Evolutionary conservation across 2,113 vertebrate genomes (phyloP).

Genomic region (Bolborhynchus lineola): DNA sequence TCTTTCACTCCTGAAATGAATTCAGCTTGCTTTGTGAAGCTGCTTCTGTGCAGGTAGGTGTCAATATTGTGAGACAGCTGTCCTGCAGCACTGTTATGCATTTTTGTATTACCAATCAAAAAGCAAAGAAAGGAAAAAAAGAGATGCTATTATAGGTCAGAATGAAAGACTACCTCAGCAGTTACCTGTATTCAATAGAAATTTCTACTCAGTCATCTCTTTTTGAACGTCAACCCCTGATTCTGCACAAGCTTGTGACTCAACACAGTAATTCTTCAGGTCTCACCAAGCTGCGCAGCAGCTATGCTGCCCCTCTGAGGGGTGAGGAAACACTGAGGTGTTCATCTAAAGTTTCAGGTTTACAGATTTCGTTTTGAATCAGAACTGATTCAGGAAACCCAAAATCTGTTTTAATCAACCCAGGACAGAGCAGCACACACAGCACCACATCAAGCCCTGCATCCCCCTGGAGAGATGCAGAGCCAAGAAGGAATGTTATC

Average conservation of each 20-base stretch:
- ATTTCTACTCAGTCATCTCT: background rate
- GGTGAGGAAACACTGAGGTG: background rate
- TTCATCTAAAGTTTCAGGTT: background rate
- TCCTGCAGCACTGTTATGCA: background rate
- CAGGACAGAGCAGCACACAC: background rate
- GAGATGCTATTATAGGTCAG: background rate
- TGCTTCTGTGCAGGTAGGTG: background rate
- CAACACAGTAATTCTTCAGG: background rate
- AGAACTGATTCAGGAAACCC: background rate
- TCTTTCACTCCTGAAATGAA: conserved; percentile 18
- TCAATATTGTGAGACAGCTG: background rate
- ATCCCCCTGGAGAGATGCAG: background rate
- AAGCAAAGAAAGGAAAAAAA: background rate
- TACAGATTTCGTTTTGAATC: background rate
- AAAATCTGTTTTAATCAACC: background rate
- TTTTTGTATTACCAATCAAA: background rate
- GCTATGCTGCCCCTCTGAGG: background rate
- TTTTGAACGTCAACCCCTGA: background rate
- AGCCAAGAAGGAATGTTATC: background rate
- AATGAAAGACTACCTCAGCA: background rate
- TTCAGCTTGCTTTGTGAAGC: background rate
- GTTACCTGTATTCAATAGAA: background rate
- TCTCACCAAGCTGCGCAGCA: background rate
- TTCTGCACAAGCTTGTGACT: background rate
- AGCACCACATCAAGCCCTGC: background rate